Evolutionary conservation across 2,113 vertebrate genomes (phyloP).

Genomic region (Macquaria ambigua): DNA sequence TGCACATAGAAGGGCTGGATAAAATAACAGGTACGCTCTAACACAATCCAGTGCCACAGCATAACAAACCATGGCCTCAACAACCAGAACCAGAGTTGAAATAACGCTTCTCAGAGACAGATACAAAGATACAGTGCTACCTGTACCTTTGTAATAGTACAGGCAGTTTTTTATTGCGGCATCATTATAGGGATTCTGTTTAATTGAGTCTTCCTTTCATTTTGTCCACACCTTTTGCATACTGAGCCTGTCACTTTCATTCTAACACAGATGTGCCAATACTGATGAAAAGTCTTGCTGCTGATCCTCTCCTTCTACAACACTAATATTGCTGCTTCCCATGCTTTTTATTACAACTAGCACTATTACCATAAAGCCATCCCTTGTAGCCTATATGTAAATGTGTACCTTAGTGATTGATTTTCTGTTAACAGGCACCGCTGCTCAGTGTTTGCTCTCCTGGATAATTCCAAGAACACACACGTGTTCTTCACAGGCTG

Average conservation of each 20-base stretch:
- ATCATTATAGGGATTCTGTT: not conserved
- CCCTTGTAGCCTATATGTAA: not conserved
- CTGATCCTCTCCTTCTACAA: conserved; percentile 8
- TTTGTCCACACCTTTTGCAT: not conserved
- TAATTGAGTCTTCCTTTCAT: not conserved
- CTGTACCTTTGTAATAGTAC: not conserved
- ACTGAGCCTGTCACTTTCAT: not conserved
- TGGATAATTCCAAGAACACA: conserved; percentile 13
- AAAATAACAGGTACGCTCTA: not conserved
- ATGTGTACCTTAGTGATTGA: conserved; percentile 17
- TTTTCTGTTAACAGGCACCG: conserved; percentile 5
- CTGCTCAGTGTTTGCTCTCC: conserved; percentile 7
- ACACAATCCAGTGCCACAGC: not conserved
- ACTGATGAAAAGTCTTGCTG: not conserved
- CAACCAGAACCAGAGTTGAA: not conserved
- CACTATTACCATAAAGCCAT: not conserved
- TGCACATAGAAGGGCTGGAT: conserved; percentile 19
- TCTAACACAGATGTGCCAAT: not conserved
- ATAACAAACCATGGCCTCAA: not conserved
- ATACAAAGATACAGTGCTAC: not conserved
- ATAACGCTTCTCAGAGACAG: not conserved
- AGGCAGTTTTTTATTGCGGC: not conserved
- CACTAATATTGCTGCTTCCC: not conserved
- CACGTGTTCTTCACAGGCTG: conserved; percentile 7
- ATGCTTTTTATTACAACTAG: not conserved